Evolutionary conservation across 2,113 vertebrate species (phyloP).

Genomic region (Boulengerochromis microlepis): DNA sequence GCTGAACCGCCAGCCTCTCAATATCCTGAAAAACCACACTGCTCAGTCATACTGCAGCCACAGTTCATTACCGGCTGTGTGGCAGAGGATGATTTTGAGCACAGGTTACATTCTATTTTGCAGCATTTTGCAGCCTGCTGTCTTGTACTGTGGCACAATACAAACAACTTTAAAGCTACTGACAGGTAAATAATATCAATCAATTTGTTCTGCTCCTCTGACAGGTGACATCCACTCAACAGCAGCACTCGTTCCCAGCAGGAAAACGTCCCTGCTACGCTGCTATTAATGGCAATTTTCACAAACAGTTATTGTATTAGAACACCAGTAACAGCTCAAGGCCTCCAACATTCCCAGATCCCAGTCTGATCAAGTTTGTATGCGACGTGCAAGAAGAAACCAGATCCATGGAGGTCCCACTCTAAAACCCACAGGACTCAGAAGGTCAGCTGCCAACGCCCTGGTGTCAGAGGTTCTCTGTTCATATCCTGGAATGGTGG

Average conservation of each 20-base stretch:
- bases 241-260: background rate
- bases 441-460: background rate
- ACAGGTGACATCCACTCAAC: background rate
- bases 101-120: background rate
- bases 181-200: background rate
- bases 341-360: background rate
- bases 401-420: background rate
- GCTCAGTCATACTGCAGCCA: conserved; percentile 2
- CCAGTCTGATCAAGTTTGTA: background rate
- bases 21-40: conserved; percentile 2
- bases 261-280: background rate
- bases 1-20: conserved; percentile 6
- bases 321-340: background rate
- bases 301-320: background rate
- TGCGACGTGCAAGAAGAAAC: background rate
- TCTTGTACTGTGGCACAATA: background rate
- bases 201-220: background rate
- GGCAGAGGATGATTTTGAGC: background rate
- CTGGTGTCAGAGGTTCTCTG: background rate
- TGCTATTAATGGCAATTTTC: background rate
- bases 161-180: background rate
- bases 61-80: background rate
- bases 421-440: background rate
- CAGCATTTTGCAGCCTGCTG: background rate
- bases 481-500: background rate